A percentile compares a stretch with the other conserved stretches of the same genome.
Evolutionary conservation across 1,140 invertebrate species (phyloP).

Genomic region (Parapsyche elsis): DNA sequence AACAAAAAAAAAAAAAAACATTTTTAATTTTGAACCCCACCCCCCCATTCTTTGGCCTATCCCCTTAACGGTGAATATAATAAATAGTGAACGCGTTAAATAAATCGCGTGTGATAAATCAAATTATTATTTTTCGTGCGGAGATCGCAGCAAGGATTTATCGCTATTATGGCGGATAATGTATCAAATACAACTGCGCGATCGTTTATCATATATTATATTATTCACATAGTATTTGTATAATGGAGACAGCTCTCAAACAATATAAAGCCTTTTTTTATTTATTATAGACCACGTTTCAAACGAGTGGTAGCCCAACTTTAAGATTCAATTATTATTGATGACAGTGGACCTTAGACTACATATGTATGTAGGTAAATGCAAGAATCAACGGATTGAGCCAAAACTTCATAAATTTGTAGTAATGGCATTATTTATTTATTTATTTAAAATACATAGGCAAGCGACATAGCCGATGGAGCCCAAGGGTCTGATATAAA

Average conservation of each 20-base stretch:
- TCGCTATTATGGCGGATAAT: constrained; percentile 14
- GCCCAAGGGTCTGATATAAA: too few species aligned
- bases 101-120: constrained; percentile 18
- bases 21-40: background rate
- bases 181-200: constrained; percentile 7
- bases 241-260: background rate
- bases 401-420: too few species aligned
- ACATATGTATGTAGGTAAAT: too few species aligned
- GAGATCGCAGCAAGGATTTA: background rate
- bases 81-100: constrained; percentile 18
- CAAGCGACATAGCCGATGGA: too few species aligned
- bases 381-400: too few species aligned
- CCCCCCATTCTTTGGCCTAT: background rate
- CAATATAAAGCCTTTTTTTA: too few species aligned
- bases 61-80: background rate
- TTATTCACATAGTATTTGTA: background rate
- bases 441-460: too few species aligned
- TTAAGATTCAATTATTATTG: too few species aligned
- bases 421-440: too few species aligned
- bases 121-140: constrained; percentile 2
- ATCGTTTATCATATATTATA: background rate
- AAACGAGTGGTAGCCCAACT: too few species aligned
- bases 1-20: background rate
- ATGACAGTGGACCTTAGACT: too few species aligned
- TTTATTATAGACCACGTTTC: too few species aligned